phyloP scores from a whole-genome alignment of 2,797 vertebrate genomes.

The Nannoperca obscura region DNA sequence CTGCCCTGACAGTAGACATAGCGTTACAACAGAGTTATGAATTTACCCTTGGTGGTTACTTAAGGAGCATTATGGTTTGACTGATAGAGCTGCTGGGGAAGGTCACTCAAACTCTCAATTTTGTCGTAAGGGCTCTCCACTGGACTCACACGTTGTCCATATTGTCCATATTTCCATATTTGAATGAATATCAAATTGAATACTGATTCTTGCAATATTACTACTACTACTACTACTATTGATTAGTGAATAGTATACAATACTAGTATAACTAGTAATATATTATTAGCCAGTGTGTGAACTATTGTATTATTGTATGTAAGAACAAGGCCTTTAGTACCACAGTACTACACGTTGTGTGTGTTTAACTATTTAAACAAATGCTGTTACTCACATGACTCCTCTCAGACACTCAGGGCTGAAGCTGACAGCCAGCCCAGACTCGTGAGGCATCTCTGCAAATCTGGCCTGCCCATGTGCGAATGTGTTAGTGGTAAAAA shows the following conservation, averaged over 20 bases:
- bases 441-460: conserved; percentile 8
- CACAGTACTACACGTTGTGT: neutral
- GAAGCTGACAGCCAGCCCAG: conserved; percentile 13
- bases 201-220: too few species aligned
- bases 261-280: too few species aligned
- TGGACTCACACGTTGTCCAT: conserved; percentile 1
- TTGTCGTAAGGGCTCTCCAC: conserved; percentile 20
- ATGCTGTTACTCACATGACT: neutral
- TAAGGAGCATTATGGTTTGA: conserved; percentile 38
- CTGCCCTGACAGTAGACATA: conserved; percentile 1
- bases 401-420: conserved; percentile 4
- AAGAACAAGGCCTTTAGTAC: neutral
- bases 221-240: too few species aligned
- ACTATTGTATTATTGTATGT: neutral
- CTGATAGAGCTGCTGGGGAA: conserved; percentile 57
- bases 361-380: neutral
- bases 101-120: conserved; percentile 58
- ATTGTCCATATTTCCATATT: too few species aligned
- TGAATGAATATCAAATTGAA: too few species aligned
- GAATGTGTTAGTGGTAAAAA: conserved; percentile 4
- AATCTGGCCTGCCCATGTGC: neutral
- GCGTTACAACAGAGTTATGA: conserved; percentile 44
- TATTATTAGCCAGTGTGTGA: too few species aligned
- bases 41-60: conserved; percentile 58
- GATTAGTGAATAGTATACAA: too few species aligned